Base-by-base conservation (phyloP, 2,888 invertebrate species). In the Leptopilina myrica region DNA sequence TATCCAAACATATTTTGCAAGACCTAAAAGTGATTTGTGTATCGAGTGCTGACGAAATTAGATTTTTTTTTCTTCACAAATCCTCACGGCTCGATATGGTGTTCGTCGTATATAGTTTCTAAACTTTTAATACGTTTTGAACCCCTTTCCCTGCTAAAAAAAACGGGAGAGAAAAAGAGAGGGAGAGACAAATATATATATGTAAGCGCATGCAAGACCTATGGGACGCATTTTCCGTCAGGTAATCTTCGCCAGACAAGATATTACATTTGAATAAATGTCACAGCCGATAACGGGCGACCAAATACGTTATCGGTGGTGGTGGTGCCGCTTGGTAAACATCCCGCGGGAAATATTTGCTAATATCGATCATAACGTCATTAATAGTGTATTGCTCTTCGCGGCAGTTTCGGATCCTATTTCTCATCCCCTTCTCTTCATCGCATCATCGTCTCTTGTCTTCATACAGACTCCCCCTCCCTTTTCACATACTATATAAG, bases 191-290 rank as follows among this genome's bases (percentile, higher is more conserved):
- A 78, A 83, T 77, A 79, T 20, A 75, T 53, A 78, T 80, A 79
- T 75, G 64, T 80, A 79, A 80, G 80, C 78, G 62, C 62, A 69
- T 78, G 53, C 26, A 62, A 77, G 80, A 84, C 91, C 89, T 85
- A 84, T 85, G 91, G 91, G 90, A 90, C 90, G 86, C 89, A 89
- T 91, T 90, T 88, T 81, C 88, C 85, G 83, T 84, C 86, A 87
- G 87, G 89, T 89, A 91, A 91, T 91, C 91, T 89, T 89, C 91
- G 87, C 87, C 86, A 88, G 89, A 88, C 90, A 86, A 91, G 91
- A 91, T 91, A 91, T 91, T 91, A 91, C 91, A 91, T 91, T 91
- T 91, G 91, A 91, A 91, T 91, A 91, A 91, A 91, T 88, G 91
- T 91, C 90, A 88, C 84, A 86, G 87, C 85, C 90, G 90, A 90